Evolutionary conservation across 2,888 invertebrate genomes (phyloP), one percentile per base, ranked within the genome.

Genomic region (Nomada flava): DNA sequence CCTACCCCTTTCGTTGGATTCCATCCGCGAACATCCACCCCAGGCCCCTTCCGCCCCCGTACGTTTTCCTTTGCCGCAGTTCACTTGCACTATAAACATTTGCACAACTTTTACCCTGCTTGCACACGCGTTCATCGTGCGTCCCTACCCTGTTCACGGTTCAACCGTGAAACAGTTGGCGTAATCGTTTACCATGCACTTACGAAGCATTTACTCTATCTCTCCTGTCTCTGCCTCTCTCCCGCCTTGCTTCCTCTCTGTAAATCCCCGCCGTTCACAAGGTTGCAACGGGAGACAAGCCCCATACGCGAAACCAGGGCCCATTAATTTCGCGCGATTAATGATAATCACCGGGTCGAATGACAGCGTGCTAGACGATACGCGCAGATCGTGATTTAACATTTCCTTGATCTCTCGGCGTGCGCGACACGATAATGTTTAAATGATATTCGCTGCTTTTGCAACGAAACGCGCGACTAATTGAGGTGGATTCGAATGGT

Each of bases 41-140:
- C 44, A 7, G 1, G 7, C 36, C 36, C 36, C 36, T 7, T 36
- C n/a, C 15, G 53, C 15, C 59, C 29, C 53, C 26, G 26, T 18
- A 53, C 73, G 57, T 82, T 76, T 78, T 74, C 81, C 82, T 80
- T 83, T 9, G 57, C 70, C 73, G 72, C 73, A 72, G 84, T 86
- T 87, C 84, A 79, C 88, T 81, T 81, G 68, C 79, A 88, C 70
- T 70, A 82, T 83, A 88, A 88, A 88, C 83, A 88, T 88, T 88
- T 88, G 78, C 86, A 76, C 84, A 88, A 88, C 86, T 85, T 88
- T 88, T 81, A 65, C 81, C 68, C 83, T 67, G 78, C 76, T 76
- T 74, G 55, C 26, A 11, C 76, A 2, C 78, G 71, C 76, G 55
- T 78, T 81, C 79, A 42, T 71, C 75, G 73, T 29, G 1, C 71